Conservation (phyloP, 1,140 invertebrate species). For the Heliconius hermathena region DNA sequence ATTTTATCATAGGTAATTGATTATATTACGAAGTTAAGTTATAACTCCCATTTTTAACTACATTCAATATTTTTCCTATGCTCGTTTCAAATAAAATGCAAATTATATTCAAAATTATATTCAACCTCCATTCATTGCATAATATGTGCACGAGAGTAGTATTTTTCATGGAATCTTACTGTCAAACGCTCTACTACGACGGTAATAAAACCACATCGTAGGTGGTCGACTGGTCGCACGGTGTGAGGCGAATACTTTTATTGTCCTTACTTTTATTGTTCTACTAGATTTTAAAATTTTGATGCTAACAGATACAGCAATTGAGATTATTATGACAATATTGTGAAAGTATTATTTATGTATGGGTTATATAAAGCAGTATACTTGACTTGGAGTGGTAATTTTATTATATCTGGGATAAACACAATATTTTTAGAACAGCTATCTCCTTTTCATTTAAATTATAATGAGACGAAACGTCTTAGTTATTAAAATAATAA, state of each 20-base stretch:
- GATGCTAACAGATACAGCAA: slow-evolving; percentile 42
- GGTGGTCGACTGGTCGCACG: slow-evolving; percentile 58
- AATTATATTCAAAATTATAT: too few species aligned
- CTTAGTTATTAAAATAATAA: not conserved
- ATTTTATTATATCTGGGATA: not conserved
- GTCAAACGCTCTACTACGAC: slow-evolving; percentile 41
- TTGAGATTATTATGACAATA: slow-evolving; percentile 37
- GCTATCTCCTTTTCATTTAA: not conserved
- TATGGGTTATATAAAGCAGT: too few species aligned
- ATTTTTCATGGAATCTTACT: slow-evolving; percentile 51
- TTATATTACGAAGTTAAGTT: not conserved
- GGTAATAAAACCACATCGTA: slow-evolving; percentile 68
- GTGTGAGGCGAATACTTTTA: slow-evolving; percentile 63
- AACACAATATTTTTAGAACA: not conserved
- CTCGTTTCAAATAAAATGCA: not conserved
- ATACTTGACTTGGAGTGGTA: too few species aligned
- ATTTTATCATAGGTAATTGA: not conserved
- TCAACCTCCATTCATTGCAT: slow-evolving; percentile 1
- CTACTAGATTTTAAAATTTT: slow-evolving; percentile 67
- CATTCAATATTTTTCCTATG: not conserved
- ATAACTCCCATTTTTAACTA: not conserved
- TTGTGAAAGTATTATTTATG: slow-evolving; percentile 20
- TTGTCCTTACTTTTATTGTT: slow-evolving; percentile 63
- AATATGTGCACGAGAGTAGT: slow-evolving; percentile 36
- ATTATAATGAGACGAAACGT: not conserved